These are phyloP conservation scores for Neoseiulus cucumeris DNA, from an alignment of 1,140 invertebrate species.

Conservation along the genomic window DNA sequence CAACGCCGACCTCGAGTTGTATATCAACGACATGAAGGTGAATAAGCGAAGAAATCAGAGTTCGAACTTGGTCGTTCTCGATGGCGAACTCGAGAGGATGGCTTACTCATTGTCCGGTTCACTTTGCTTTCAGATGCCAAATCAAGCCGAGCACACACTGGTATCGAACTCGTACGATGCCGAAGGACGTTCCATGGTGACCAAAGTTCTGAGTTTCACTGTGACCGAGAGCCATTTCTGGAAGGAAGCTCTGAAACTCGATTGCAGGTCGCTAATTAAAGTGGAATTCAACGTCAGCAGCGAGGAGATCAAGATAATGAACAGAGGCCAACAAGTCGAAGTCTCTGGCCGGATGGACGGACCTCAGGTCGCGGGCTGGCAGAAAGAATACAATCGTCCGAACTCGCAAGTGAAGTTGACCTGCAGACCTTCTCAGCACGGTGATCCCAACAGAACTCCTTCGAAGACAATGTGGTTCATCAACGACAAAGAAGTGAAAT, in stretches of 20 bases:
- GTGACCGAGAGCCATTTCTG: conserved; percentile 15
- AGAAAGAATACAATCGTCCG: not conserved
- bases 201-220: conserved; percentile 15
- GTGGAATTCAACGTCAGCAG: conserved; percentile 18
- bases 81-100: too few species aligned
- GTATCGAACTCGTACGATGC: conserved; percentile 13
- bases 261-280: conserved; percentile 17
- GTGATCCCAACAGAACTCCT: not conserved
- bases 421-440: not conserved
- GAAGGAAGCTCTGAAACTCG: conserved; percentile 16
- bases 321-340: conserved; percentile 9
- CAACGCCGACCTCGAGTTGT: conserved; percentile 25
- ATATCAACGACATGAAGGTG: conserved; percentile 10
- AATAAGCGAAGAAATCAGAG: not conserved
- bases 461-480: not conserved
- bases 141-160: conserved; percentile 12
- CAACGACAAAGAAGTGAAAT: not conserved
- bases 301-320: conserved; percentile 18
- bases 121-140: conserved; percentile 12
- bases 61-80: too few species aligned
- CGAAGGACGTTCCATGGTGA: conserved; percentile 15
- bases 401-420: not conserved
- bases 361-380: not conserved
- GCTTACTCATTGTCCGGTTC: too few species aligned
- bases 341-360: not conserved